phyloP scores from a whole-genome alignment of 2,888 invertebrate species.

The Hypolimnas misippus region DNA sequence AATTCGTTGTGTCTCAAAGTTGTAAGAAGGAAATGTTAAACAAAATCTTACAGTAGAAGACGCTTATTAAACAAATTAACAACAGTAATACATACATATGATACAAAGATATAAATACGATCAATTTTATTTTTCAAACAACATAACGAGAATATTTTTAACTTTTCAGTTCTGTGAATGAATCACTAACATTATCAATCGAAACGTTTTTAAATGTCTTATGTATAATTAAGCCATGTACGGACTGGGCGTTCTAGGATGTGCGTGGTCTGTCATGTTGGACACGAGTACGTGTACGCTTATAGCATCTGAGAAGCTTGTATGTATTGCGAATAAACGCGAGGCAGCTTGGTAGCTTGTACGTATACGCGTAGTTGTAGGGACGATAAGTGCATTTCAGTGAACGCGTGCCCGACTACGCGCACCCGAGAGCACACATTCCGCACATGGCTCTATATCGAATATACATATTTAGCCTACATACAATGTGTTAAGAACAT shows the following conservation, averaged over 20 bases:
- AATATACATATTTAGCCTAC: constrained; percentile 37
- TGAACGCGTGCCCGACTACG: no score
- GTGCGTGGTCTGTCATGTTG: no score
- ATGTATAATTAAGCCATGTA: constrained; percentile 25
- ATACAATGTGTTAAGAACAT: constrained; percentile 43
- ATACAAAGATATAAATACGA: constrained; percentile 71
- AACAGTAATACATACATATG: constrained; percentile 72
- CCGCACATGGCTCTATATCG: constrained; percentile 19
- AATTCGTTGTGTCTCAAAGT: constrained; percentile 72
- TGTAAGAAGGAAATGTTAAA: constrained; percentile 45
- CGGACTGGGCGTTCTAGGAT: no score
- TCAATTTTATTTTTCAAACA: constrained; percentile 70
- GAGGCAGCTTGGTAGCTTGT: no score
- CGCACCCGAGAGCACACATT: no score
- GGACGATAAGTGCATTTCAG: no score
- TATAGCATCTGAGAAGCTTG: no score
- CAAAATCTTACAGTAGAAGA: constrained; percentile 59
- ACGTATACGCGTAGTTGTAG: no score
- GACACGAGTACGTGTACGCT: no score
- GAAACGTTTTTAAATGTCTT: constrained; percentile 60
- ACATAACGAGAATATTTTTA: constrained; percentile 81
- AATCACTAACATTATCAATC: constrained; percentile 77
- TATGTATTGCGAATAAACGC: no score
- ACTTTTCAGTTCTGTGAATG: constrained; percentile 84
- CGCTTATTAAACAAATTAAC: constrained; percentile 80